Evolutionary conservation across 1,140 invertebrate species (phyloP).

Genomic region (Catajapyx aquilonaris): DNA sequence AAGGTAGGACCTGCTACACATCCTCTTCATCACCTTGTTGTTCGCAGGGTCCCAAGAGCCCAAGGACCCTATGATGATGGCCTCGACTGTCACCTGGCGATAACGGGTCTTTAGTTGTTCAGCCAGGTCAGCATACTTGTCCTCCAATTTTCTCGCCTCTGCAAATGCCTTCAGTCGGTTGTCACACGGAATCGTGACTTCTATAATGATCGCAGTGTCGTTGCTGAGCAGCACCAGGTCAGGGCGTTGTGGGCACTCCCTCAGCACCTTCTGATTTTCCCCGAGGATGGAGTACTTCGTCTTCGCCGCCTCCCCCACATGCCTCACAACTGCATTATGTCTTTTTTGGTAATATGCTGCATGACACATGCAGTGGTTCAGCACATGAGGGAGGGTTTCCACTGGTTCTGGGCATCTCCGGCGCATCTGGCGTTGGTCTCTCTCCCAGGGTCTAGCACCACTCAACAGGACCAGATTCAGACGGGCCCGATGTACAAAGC

Average conservation of each 20-base stretch:
- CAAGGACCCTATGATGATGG: conserved; percentile 17
- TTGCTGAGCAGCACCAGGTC: background rate
- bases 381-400: too few relatives aligned
- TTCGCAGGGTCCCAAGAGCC: conserved; percentile 13
- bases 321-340: background rate
- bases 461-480: conserved; percentile 2
- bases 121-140: background rate
- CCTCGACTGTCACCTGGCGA: conserved; percentile 10
- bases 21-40: conserved; percentile 16
- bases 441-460: conserved; percentile 1
- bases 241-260: background rate
- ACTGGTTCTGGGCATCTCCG: background rate
- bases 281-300: background rate
- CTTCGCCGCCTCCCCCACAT: background rate
- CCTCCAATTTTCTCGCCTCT: background rate
- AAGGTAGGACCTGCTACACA: conserved; percentile 9
- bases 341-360: background rate
- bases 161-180: background rate
- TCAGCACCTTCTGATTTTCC: background rate
- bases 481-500: too few relatives aligned
- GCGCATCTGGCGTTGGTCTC: background rate
- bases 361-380: too few relatives aligned
- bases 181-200: conserved; percentile 1
- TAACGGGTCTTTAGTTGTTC: background rate
- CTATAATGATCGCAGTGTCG: background rate